Conservation (phyloP, 2,113 vertebrate genomes). For the Pterophyllum scalare region DNA sequence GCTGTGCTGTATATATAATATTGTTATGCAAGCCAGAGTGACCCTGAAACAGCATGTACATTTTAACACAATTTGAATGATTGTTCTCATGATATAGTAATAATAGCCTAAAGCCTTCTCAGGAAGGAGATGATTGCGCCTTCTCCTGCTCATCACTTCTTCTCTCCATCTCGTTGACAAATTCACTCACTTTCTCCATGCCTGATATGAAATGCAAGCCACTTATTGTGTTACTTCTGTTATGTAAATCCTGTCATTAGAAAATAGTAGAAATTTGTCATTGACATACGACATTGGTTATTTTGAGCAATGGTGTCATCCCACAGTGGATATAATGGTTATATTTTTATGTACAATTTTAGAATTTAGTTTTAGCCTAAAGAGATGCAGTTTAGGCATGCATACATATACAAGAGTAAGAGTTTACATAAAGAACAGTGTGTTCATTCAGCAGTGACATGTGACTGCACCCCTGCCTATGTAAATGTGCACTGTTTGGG, state of each 20-base stretch:
- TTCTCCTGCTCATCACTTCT: slow-evolving; percentile 47
- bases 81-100: slow-evolving; percentile 68
- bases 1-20: slow-evolving; percentile 34
- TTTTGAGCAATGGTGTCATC: slow-evolving; percentile 24
- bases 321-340: slow-evolving; percentile 4
- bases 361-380: slow-evolving; percentile 13
- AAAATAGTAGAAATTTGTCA: slow-evolving; percentile 31
- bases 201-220: slow-evolving; percentile 34
- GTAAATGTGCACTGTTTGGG: slow-evolving; percentile 53
- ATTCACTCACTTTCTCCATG: slow-evolving; percentile 8
- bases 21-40: slow-evolving; percentile 52
- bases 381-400: background rate
- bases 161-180: slow-evolving; percentile 45
- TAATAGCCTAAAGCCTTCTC: slow-evolving; percentile 51
- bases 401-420: background rate
- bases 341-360: slow-evolving; percentile 16
- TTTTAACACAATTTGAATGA: slow-evolving; percentile 65
- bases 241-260: slow-evolving; percentile 44
- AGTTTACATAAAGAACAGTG: slow-evolving; percentile 40
- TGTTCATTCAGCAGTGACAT: slow-evolving; percentile 46
- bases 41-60: slow-evolving; percentile 59
- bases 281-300: slow-evolving; percentile 32
- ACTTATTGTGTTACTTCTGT: slow-evolving; percentile 31
- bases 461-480: slow-evolving; percentile 17
- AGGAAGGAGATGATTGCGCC: slow-evolving; percentile 22